These are phyloP conservation scores for Apodemia duryi DNA, from an alignment of 2,888 invertebrate genomes.

Conservation along the genomic window DNA sequence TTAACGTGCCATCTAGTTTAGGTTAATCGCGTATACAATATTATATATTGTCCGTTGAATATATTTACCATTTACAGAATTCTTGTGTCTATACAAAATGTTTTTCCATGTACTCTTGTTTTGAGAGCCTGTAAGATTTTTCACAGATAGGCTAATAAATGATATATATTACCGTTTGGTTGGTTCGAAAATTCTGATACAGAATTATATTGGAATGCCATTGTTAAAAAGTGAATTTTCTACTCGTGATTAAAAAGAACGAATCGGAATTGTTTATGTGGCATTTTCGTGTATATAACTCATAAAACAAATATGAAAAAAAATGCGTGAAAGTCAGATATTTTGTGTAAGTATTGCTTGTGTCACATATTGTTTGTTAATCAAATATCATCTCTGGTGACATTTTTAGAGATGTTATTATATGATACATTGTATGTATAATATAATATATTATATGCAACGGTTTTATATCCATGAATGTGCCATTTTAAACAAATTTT, in stretches of 20 bases:
- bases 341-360: constrained; percentile 6
- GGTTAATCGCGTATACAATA: constrained; percentile 80
- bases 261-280: constrained; percentile 53
- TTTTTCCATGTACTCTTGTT: constrained; percentile 80
- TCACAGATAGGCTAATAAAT: constrained; percentile 45
- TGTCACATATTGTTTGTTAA: background rate
- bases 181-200: constrained; percentile 38
- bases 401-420: background rate
- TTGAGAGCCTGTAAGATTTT: constrained; percentile 77
- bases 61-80: constrained; percentile 81
- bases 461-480: constrained; percentile 28
- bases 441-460: background rate
- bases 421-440: background rate
- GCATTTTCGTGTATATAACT: constrained; percentile 53
- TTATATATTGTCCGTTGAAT: constrained; percentile 80
- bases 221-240: constrained; percentile 62
- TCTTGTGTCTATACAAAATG: constrained; percentile 80
- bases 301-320: constrained; percentile 20
- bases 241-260: constrained; percentile 52
- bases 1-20: constrained; percentile 80
- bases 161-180: constrained; percentile 40
- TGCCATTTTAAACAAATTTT: constrained; percentile 58
- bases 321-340: constrained; percentile 18
- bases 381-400: background rate
- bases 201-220: constrained; percentile 48